Conservation (phyloP, 1,140 invertebrate species). For the Aricia agestis region DNA sequence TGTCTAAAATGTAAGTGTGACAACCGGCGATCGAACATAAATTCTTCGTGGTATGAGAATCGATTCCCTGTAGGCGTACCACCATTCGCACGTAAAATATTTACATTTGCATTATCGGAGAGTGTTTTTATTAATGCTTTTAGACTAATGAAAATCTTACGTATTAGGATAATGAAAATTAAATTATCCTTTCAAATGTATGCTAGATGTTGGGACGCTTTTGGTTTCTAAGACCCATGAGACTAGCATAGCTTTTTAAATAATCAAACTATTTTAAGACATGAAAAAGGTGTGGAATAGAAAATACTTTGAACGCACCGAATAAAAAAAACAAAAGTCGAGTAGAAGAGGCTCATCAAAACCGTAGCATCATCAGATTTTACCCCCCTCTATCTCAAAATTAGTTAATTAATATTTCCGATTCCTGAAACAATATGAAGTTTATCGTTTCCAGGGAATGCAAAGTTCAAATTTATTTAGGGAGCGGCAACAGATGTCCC, state of each 20-base stretch:
- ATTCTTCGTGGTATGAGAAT: background rate
- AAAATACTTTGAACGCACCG: too few species aligned
- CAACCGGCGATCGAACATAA: background rate
- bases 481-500: constrained; percentile 57
- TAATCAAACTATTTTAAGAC: too few species aligned
- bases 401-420: background rate
- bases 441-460: constrained; percentile 19
- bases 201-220: background rate
- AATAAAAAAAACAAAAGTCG: too few species aligned
- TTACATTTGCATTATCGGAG: constrained; percentile 31
- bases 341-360: too few species aligned
- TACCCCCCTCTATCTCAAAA: background rate
- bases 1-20: background rate
- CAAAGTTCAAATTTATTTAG: constrained; percentile 45
- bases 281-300: too few species aligned
- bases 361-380: too few species aligned
- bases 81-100: constrained; percentile 38
- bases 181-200: background rate
- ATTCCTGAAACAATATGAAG: constrained; percentile 16
- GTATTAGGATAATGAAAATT: background rate
- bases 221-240: too few species aligned
- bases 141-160: constrained; percentile 47
- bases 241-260: too few species aligned
- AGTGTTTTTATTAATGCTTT: constrained; percentile 45
- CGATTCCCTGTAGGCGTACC: background rate